Base-by-base conservation (phyloP, 2,797 vertebrate genomes). In the Gila robusta region DNA sequence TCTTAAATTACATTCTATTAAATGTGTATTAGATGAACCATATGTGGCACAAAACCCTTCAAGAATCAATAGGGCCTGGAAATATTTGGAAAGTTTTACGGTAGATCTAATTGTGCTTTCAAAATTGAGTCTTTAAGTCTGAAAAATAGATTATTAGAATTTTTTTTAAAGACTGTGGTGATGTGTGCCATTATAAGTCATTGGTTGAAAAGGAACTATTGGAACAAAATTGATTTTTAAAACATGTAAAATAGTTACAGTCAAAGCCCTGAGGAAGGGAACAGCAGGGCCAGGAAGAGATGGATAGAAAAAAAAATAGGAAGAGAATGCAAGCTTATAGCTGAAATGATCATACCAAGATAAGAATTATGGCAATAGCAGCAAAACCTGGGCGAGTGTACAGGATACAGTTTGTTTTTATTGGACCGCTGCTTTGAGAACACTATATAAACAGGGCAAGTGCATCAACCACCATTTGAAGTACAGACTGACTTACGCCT, bases 1-100 rank as follows among this genome's bases (percentile, higher is more conserved):
- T 90, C 88, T 92, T 89, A 91, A 81, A 88, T 87, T 88, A 89
- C 83, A 70, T 83, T 66, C 82, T 73, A 49, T 86, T 35, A 88
- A 54, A 54, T 82, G 64, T 71, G 37, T 78, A 85, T 89, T 88
- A 82, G 59, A 79, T 47, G 49, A 79, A 59, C 73, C 54, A 39
- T 32, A 39, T 74, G 23, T 66, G 82, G 32, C 23, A n/a, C 32
- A 39, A 74, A 76, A 74, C 4, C 28, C n/a, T 39, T 81, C 19
- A 21, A 26, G 69, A 81, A 84, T 41, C 21, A 44, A 47, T 21
- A 32, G 59, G 21, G 32, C 21, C 8, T 23, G 7, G 16, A 62
- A 73, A 17, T 73, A 47, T 77, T 56, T 23, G 12, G 28, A 32
- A 66, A 5, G 41, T 21, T 54, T 77, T 47, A 14, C 3, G 44